Conservation (phyloP, 2,888 invertebrate genomes). For the Arge pagana region DNA sequence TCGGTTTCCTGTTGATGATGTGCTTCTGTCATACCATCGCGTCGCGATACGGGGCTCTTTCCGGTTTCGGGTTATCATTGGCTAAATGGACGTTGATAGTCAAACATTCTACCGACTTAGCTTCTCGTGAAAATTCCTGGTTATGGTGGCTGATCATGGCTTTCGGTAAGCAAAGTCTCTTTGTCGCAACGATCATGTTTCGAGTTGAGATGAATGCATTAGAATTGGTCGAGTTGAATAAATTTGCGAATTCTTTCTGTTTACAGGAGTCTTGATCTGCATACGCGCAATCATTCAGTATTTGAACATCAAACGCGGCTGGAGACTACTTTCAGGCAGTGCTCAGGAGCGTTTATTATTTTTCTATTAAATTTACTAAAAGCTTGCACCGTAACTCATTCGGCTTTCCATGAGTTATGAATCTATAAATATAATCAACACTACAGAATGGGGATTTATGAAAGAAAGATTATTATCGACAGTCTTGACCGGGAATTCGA, state of each 20-base stretch:
- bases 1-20: slow-evolving; percentile 89
- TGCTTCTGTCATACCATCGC: slow-evolving; percentile 95
- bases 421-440: slow-evolving; percentile 29
- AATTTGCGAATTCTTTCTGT: background rate
- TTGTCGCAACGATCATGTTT: slow-evolving; percentile 5
- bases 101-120: slow-evolving; percentile 86
- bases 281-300: slow-evolving; percentile 86
- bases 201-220: background rate
- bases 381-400: slow-evolving; percentile 22
- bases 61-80: slow-evolving; percentile 89
- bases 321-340: slow-evolving; percentile 83
- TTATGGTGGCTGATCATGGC: slow-evolving; percentile 93
- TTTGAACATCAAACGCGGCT: slow-evolving; percentile 85
- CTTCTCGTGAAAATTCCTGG: slow-evolving; percentile 88
- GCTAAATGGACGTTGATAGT: slow-evolving; percentile 96
- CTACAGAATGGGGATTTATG: slow-evolving; percentile 3
- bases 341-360: slow-evolving; percentile 86
- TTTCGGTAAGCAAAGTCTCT: slow-evolving; percentile 68
- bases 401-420: slow-evolving; percentile 47
- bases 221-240: background rate
- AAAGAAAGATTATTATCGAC: slow-evolving; percentile 26
- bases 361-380: slow-evolving; percentile 70
- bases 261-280: slow-evolving; percentile 81
- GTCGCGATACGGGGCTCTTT: slow-evolving; percentile 88
- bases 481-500: slow-evolving; percentile 28